Evolutionary conservation across 2,888 invertebrate genomes (phyloP).

Genomic region (Dascillus cervinus): DNA sequence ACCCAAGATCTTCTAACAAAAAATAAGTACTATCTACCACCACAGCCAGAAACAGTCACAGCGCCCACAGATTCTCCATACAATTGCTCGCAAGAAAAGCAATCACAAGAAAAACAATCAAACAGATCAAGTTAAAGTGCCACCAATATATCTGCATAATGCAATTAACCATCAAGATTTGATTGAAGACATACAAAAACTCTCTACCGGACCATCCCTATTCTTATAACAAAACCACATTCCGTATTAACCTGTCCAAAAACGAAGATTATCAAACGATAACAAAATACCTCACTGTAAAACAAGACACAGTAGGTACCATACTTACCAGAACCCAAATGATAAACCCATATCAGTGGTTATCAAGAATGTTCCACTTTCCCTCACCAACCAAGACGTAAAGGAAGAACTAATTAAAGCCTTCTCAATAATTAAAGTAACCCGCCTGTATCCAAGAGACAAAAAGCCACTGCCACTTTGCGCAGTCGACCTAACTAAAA

Average conservation of each 20-base stretch:
- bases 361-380: slow-evolving; percentile 1
- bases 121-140: too few relatives aligned
- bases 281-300: slow-evolving; percentile 1
- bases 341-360: slow-evolving; percentile 1
- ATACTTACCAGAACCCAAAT: slow-evolving; percentile 2
- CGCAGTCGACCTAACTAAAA: slow-evolving; percentile 5
- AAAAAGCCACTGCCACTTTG: slow-evolving; percentile 1
- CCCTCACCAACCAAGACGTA: background rate
- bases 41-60: background rate
- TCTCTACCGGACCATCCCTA: background rate
- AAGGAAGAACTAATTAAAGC: slow-evolving; percentile 1
- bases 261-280: slow-evolving; percentile 1
- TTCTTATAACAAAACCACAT: background rate
- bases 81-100: too few relatives aligned
- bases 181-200: slow-evolving; percentile 2
- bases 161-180: background rate
- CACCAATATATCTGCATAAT: slow-evolving; percentile 1
- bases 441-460: slow-evolving; percentile 1
- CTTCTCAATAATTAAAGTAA: background rate
- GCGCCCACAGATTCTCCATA: background rate
- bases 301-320: too few relatives aligned
- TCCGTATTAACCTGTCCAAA: slow-evolving; percentile 1
- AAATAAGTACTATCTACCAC: slow-evolving; percentile 1
- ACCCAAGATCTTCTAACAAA: background rate
- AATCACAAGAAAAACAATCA: background rate